These are phyloP conservation scores for Lithobates sylvaticus DNA, from an alignment of 2,797 vertebrate species.

Conservation along the genomic window DNA sequence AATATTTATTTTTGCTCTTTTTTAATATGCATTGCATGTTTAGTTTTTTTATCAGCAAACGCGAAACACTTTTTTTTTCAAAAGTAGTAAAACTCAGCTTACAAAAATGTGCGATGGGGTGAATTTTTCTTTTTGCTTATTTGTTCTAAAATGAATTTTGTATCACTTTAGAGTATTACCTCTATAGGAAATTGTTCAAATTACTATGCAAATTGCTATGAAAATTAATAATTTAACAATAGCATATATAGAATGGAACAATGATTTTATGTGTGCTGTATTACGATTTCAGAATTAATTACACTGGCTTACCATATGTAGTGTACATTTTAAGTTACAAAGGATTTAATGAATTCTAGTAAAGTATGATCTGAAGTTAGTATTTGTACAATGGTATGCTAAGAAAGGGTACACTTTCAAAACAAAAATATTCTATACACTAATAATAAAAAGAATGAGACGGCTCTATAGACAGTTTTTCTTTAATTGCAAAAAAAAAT, in stretches of 20 bases:
- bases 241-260: not conserved
- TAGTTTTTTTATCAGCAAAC: not conserved
- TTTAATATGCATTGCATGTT: not conserved
- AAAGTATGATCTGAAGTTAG: not conserved
- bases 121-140: not conserved
- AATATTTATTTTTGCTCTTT: too few species aligned
- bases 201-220: not conserved
- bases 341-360: not conserved
- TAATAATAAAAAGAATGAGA: not conserved
- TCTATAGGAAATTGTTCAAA: not conserved
- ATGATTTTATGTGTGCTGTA: not conserved
- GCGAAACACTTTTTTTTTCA: not conserved
- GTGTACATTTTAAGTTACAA: not conserved
- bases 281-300: not conserved
- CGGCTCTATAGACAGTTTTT: too few species aligned
- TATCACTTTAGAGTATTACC: not conserved
- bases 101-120: not conserved
- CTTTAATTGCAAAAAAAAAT: too few species aligned
- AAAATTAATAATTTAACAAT: not conserved
- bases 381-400: not conserved
- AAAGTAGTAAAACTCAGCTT: not conserved
- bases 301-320: not conserved
- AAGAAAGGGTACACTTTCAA: not conserved
- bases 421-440: not conserved
- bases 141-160: not conserved